These are phyloP conservation scores for Oxyura jamaicensis DNA, from an alignment of 2,113 vertebrate genomes.

Conservation along the genomic window DNA sequence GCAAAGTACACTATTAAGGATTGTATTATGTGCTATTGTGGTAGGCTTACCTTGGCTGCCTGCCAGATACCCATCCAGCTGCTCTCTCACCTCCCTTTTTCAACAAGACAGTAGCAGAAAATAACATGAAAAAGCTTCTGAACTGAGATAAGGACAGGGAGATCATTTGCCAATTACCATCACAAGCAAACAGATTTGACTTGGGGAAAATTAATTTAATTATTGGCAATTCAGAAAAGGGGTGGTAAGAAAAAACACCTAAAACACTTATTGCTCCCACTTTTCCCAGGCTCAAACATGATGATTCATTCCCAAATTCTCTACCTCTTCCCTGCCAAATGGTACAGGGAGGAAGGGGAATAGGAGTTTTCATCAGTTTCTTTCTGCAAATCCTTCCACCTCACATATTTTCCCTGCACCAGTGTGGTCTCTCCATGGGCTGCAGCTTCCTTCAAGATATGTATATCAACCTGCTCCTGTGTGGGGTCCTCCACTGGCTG, in stretches of 20 bases:
- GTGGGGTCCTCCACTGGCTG: neutral
- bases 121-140: neutral
- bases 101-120: neutral
- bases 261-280: accelerated
- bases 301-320: neutral
- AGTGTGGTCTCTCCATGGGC: accelerated
- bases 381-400: neutral
- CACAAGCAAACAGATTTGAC: neutral
- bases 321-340: neutral
- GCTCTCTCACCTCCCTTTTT: neutral
- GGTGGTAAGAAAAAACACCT: neutral
- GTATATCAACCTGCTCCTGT: neutral
- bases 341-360: neutral
- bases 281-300: neutral
- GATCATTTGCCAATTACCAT: neutral
- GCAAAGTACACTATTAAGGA: neutral
- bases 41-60: neutral
- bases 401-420: neutral
- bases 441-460: neutral
- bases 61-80: neutral
- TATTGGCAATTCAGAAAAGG: neutral
- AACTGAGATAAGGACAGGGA: neutral
- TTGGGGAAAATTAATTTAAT: neutral
- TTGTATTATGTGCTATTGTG: neutral
- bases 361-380: neutral